Evolutionary conservation across 2,888 invertebrate species (phyloP).

Genomic region (Microctonus brassicae): DNA sequence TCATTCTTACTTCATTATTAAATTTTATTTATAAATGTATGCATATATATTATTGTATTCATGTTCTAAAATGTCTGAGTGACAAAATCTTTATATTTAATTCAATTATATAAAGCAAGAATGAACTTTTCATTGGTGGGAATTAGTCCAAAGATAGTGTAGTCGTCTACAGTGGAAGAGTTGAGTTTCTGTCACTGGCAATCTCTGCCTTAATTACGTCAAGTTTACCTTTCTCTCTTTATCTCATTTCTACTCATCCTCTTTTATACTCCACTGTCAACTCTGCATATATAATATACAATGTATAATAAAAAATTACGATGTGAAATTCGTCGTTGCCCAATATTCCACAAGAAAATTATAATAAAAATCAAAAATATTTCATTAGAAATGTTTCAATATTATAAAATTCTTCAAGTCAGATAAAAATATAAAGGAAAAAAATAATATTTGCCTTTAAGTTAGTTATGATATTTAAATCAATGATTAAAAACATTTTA

Average conservation of each 20-base stretch:
- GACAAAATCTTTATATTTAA: not conserved
- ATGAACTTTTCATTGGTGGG: constrained; percentile 11
- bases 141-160: not conserved
- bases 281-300: not conserved
- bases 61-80: not conserved
- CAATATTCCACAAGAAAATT: no score
- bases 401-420: no score
- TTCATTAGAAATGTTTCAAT: no score
- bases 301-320: no score
- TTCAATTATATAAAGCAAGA: not conserved
- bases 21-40: not conserved
- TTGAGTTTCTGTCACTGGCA: constrained; percentile 14
- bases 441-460: not conserved
- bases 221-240: not conserved
- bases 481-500: constrained; percentile 1
- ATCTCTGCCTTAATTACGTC: constrained; percentile 14
- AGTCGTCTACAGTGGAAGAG: not conserved
- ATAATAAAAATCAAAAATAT: no score
- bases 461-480: not conserved
- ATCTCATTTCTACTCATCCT: not conserved
- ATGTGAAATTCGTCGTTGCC: no score
- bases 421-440: not conserved
- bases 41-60: not conserved
- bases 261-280: not conserved
- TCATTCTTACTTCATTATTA: not conserved